These are phyloP conservation scores for Calliphora vicina DNA, from an alignment of 1,140 invertebrate species.

Conservation along the genomic window DNA sequence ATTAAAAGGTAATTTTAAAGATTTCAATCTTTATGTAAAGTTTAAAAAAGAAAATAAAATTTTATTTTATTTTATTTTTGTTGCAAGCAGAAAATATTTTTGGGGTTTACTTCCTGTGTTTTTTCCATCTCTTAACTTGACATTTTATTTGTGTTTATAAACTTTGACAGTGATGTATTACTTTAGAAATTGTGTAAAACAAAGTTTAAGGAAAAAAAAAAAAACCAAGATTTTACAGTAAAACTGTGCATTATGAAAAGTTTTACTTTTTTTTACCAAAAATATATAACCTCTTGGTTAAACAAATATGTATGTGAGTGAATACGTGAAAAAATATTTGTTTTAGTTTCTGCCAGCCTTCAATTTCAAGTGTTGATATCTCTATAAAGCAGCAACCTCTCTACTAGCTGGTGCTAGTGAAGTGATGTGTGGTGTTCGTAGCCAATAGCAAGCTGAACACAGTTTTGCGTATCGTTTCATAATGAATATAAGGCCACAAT, in stretches of 20 bases:
- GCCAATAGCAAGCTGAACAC: not conserved
- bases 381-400: not conserved
- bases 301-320: too few species aligned
- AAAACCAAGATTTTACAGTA: too few species aligned
- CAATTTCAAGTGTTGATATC: slow-evolving; percentile 9
- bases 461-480: slow-evolving; percentile 15
- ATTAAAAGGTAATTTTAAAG: not conserved
- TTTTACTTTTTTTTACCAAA: not conserved
- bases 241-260: not conserved
- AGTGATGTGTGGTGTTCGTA: not conserved
- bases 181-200: not conserved
- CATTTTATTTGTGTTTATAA: not conserved
- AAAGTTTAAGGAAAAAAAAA: not conserved
- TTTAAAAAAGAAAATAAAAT: not conserved
- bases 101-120: not conserved
- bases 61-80: not conserved
- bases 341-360: not conserved
- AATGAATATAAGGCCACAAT: not conserved
- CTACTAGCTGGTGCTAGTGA: not conserved
- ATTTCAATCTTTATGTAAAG: not conserved
- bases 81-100: not conserved
- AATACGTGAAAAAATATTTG: not conserved
- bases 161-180: not conserved
- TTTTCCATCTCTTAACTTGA: not conserved
- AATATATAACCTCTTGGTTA: too few species aligned